Evolutionary conservation across 1,140 invertebrate species (phyloP), one percentile per base, ranked within the genome.

Genomic region (Zophobas atratus): DNA sequence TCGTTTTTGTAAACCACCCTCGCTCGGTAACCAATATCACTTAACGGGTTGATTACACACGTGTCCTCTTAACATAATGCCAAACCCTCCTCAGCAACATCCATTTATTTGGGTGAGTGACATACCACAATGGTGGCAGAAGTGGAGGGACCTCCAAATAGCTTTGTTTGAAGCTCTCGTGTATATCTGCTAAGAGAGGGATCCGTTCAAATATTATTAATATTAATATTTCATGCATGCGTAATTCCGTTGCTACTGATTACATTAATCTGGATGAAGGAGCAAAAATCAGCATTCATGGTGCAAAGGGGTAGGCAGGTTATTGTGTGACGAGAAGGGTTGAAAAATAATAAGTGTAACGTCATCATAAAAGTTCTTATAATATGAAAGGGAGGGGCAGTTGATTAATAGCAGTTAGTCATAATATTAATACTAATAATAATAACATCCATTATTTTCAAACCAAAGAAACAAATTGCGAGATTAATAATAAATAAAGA

Each of bases 51-150:
- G 76, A 77, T 77, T 77, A 72, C 76, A 73, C 76, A 77, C 76
- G 76, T 77, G 76, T 77, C 76, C 76, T 56, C 76, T 77, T 77
- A 77, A 53, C 76, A 70, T 72, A 77, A 77, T 77, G 63, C 70
- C 43, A 57, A 71, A 67, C 53, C 70, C 48, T 56, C 51, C 55
- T 56, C 76, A 63, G 49, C 70, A 49, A 60, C 63, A 51, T 73
- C 71, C 71, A 73, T 77, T 56, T 72, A 77, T 77, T 77, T 71
- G 48, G 56, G 38, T 63, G 48, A 73, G 56, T 76, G 56, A 76
- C 74, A 76, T 60, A 67, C 74, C 74, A 76, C 74, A 76, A 76
- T 76, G 60, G 36, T 63, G 32, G 39, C 33, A 38, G 55, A 55
- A 73, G 71, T 73, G 43, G 46, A 34, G 71, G 35, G 41, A 36